phyloP scores from a whole-genome alignment of 2,113 vertebrate species.

The Mustela lutreola region DNA sequence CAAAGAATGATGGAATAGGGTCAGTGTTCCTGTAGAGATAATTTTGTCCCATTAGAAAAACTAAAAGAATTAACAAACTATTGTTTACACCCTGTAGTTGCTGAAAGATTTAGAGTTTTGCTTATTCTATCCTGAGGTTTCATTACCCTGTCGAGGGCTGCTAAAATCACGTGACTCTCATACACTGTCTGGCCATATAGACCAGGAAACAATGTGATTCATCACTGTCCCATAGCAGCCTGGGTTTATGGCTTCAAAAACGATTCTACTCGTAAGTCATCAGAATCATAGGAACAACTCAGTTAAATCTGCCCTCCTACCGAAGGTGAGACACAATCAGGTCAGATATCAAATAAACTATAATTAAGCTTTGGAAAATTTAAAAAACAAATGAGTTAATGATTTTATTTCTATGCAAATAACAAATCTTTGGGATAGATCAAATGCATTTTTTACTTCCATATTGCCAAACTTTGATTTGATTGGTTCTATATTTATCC shows the following conservation, averaged over 20 bases:
- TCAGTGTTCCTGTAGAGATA: not conserved
- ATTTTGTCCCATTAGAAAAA: not conserved
- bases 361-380: conserved; percentile 73
- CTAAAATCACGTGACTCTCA: not conserved
- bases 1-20: not conserved
- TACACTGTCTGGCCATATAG: not conserved
- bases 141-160: not conserved
- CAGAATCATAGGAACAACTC: conserved; percentile 34
- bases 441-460: conserved; percentile 77
- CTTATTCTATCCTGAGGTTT: not conserved
- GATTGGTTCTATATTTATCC: conserved; percentile 88
- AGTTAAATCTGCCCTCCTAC: not conserved
- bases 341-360: conserved; percentile 58
- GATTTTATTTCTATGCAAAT: conserved; percentile 83
- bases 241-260: not conserved
- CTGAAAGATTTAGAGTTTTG: not conserved
- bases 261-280: not conserved
- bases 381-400: conserved; percentile 77
- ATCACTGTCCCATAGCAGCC: not conserved
- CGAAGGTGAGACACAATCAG: conserved; percentile 61
- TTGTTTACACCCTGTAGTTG: not conserved
- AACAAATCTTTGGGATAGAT: conserved; percentile 71
- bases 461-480: conserved; percentile 88
- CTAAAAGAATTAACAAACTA: not conserved
- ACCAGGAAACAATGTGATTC: not conserved